These are phyloP conservation scores for Hypomecis atomaria DNA, from an alignment of 2,888 invertebrate genomes.

Conservation along the genomic window DNA sequence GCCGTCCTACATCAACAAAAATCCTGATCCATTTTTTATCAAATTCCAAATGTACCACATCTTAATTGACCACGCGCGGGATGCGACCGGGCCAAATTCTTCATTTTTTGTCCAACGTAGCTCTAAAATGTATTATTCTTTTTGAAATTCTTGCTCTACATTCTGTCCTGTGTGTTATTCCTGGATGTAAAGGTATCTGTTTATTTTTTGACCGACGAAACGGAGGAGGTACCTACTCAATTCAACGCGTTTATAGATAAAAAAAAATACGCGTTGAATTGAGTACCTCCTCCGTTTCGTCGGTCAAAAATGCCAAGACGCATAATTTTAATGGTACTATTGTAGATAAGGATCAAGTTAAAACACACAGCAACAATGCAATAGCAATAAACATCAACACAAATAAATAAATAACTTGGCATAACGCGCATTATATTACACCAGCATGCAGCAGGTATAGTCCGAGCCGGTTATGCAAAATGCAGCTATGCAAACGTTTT, in stretches of 20 bases:
- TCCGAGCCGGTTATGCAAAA: conserved; percentile 32
- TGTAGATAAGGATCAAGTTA: no score
- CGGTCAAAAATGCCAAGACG: no score
- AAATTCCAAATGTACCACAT: conserved; percentile 15
- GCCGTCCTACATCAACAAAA: background rate
- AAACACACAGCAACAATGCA: background rate
- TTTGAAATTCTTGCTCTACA: background rate
- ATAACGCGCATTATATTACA: background rate
- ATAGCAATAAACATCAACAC: conserved; percentile 11
- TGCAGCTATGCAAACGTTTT: conserved; percentile 11
- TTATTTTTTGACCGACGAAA: no score
- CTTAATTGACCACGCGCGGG: conserved; percentile 49
- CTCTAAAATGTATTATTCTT: conserved; percentile 8
- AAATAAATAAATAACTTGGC: conserved; percentile 12
- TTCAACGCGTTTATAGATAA: no score
- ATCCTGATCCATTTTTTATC: conserved; percentile 15
- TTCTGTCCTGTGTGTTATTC: background rate
- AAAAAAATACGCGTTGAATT: no score
- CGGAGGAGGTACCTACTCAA: no score
- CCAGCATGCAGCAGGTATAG: background rate
- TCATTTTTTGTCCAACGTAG: conserved; percentile 23
- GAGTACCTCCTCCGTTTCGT: no score
- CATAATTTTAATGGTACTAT: no score
- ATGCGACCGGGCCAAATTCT: conserved; percentile 41
- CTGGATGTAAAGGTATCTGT: no score